Evolutionary conservation across 2,113 vertebrate genomes (phyloP).

Genomic region (Nesogale talazaci): DNA sequence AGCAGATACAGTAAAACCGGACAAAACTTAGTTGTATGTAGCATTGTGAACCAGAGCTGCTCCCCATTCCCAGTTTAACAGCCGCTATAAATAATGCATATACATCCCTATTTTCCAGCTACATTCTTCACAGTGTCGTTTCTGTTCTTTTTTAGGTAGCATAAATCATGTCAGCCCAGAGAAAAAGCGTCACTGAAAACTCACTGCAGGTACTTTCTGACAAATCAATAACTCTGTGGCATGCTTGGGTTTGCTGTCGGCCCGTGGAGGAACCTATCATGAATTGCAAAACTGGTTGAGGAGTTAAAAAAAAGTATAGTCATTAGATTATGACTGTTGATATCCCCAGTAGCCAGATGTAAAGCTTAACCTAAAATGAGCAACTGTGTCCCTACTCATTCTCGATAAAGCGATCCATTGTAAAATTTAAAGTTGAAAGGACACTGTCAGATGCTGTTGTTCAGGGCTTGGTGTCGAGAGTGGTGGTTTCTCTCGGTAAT

Average conservation of each 20-base stretch:
- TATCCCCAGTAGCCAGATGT: slow-evolving; percentile 81
- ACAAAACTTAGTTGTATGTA: slow-evolving; percentile 80
- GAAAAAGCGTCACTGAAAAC: slow-evolving; percentile 87
- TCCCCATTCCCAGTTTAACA: slow-evolving; percentile 81
- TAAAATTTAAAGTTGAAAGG: slow-evolving; percentile 78
- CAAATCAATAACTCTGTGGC: slow-evolving; percentile 86
- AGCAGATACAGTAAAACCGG: slow-evolving; percentile 82
- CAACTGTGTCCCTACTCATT: slow-evolving; percentile 76
- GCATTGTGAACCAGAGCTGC: slow-evolving; percentile 83
- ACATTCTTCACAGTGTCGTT: slow-evolving; percentile 95
- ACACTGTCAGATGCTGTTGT: slow-evolving; percentile 80
- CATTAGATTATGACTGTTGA: slow-evolving; percentile 83
- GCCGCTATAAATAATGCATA: slow-evolving; percentile 88
- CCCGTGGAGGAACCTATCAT: slow-evolving; percentile 84
- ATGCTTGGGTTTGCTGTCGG: slow-evolving; percentile 86
- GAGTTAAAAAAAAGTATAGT: slow-evolving; percentile 80
- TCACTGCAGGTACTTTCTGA: slow-evolving; percentile 84
- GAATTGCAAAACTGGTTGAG: slow-evolving; percentile 76
- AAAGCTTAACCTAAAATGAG: slow-evolving; percentile 82
- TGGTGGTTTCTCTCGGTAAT: slow-evolving; percentile 66
- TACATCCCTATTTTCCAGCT: slow-evolving; percentile 86
- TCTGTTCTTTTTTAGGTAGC: slow-evolving; percentile 91
- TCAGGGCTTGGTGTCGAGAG: slow-evolving; percentile 76
- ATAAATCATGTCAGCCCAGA: slow-evolving; percentile 88
- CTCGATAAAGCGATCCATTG: slow-evolving; percentile 80